A percentile compares a stretch with the other conserved stretches of the same genome.
Conservation (phyloP, 2,113 vertebrate species). For the Pollimyrus isidori region DNA sequence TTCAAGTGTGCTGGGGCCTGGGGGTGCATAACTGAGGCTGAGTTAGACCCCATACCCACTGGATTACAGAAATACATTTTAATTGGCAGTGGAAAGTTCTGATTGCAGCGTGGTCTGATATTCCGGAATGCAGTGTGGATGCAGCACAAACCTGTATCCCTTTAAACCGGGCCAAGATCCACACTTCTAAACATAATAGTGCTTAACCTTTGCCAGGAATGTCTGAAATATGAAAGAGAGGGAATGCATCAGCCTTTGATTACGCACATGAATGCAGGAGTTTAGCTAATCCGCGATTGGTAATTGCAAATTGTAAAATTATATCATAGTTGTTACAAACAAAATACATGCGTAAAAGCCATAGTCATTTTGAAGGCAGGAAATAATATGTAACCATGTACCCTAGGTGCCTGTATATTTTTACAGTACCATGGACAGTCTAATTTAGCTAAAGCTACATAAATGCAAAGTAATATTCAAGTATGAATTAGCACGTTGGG, state of each 20-base stretch:
- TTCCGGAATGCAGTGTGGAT: background rate
- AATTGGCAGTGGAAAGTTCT: background rate
- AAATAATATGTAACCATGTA: background rate
- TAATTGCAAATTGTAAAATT: background rate
- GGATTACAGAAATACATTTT: background rate
- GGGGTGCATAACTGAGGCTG: background rate
- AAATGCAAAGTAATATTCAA: background rate
- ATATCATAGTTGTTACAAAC: background rate
- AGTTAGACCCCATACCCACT: background rate
- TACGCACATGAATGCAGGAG: background rate
- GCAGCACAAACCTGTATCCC: background rate
- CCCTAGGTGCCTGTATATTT: background rate
- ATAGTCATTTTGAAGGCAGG: background rate
- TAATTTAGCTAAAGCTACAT: background rate
- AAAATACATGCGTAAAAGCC: background rate
- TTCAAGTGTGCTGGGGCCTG: background rate
- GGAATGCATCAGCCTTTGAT: background rate
- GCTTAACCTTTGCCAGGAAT: background rate
- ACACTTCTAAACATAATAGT: background rate
- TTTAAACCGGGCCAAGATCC: background rate
- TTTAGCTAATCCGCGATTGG: background rate
- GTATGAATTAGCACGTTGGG: background rate
- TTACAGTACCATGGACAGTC: background rate
- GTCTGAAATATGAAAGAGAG: background rate
- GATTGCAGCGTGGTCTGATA: background rate